phyloP scores from a whole-genome alignment of 2,888 invertebrate genomes.

The Xanthia icteritia region DNA sequence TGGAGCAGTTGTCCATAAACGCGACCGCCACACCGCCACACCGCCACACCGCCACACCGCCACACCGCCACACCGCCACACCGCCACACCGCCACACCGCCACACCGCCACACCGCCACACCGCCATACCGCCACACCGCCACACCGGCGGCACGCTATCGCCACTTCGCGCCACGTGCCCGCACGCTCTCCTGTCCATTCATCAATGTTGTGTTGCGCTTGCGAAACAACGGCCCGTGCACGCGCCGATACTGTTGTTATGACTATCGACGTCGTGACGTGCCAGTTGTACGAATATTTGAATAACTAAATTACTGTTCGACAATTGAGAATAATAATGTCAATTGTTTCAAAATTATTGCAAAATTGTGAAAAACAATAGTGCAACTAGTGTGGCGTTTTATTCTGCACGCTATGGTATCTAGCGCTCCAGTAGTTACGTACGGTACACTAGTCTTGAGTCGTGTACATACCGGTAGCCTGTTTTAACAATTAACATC shows the following conservation, averaged over 20 bases:
- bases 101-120: constrained; percentile 2
- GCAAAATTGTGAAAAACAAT: constrained; percentile 11
- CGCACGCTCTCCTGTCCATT: constrained; percentile 18
- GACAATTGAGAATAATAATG: constrained; percentile 8
- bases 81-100: neutral
- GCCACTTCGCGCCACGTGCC: constrained; percentile 1
- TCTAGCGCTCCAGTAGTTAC: neutral
- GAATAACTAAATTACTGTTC: constrained; percentile 8
- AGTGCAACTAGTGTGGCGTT: neutral
- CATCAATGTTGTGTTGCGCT: constrained; percentile 30
- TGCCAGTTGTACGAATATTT: constrained; percentile 27
- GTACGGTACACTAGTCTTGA: neutral
- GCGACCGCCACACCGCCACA: neutral
- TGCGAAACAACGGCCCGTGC: constrained; percentile 26
- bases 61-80: neutral
- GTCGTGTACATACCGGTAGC: neutral
- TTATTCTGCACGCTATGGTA: neutral
- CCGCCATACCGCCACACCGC: neutral
- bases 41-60: neutral
- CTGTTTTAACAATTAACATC: neutral
- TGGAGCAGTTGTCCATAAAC: constrained; percentile 18
- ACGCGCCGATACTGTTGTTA: constrained; percentile 33
- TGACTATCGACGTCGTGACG: constrained; percentile 39
- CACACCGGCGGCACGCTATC: neutral
- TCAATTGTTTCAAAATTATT: constrained; percentile 22